These are phyloP conservation scores for Corvus moneduloides DNA, from an alignment of 2,113 vertebrate species.

Conservation along the genomic window DNA sequence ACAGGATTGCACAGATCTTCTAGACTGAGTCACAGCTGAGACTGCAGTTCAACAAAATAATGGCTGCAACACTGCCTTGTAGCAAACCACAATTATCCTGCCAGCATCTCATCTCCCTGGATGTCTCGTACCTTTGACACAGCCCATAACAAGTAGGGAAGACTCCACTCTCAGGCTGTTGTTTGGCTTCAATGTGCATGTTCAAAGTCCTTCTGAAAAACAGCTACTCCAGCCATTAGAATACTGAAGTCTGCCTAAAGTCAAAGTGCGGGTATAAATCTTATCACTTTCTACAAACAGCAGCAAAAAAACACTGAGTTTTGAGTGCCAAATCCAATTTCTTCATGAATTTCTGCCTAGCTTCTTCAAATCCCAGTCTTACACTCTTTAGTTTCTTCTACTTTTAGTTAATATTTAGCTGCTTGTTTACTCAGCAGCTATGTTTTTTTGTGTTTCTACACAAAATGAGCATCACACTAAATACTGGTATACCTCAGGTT, in stretches of 20 bases:
- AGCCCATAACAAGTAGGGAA: neutral
- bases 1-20: neutral
- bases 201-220: neutral
- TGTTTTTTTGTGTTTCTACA: neutral
- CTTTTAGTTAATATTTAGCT: neutral
- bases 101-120: neutral
- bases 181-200: neutral
- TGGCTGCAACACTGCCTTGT: neutral
- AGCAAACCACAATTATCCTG: neutral
- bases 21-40: neutral
- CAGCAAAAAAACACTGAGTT: neutral
- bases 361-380: neutral
- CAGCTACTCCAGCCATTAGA: neutral
- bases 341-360: neutral
- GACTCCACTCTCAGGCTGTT: neutral
- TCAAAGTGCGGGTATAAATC: neutral
- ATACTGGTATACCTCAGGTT: neutral
- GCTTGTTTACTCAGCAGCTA: neutral
- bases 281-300: neutral
- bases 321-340: neutral
- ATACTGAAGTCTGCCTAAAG: neutral
- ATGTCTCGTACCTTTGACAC: neutral
- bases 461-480: neutral
- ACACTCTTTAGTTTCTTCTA: neutral
- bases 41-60: neutral